A percentile compares a stretch with the other conserved stretches of the same genome.
phyloP scores from a whole-genome alignment of 92 coral and sea anemone genomes.

The Epizoanthus rinbou region DNA sequence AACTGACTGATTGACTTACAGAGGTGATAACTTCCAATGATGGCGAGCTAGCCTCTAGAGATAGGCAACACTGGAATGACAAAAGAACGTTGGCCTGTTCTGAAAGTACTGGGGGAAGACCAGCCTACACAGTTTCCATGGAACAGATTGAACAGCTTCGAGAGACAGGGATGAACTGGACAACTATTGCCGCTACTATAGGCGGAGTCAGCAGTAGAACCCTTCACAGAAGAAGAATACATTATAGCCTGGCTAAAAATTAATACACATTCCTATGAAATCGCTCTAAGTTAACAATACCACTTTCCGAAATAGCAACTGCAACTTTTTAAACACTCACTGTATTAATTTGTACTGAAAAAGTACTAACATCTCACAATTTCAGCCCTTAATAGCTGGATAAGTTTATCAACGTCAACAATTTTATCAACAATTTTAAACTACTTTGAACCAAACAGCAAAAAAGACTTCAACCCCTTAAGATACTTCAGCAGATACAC shows the following conservation, averaged over 20 bases:
- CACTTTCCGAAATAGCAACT: slow-evolving; percentile 3
- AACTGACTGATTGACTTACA: slow-evolving; percentile 33
- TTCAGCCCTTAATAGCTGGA: neutral
- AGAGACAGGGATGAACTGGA: slow-evolving; percentile 2
- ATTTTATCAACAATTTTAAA: slow-evolving; percentile 3
- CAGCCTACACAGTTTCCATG: neutral
- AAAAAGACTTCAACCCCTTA: slow-evolving; percentile 4
- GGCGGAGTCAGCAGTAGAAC: neutral
- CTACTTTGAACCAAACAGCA: slow-evolving; percentile 14
- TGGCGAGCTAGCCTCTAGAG: slow-evolving; percentile 34
- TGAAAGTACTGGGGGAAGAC: neutral
- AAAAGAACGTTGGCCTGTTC: slow-evolving; percentile 19
- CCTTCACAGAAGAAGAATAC: too few relatives aligned
- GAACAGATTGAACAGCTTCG: neutral
- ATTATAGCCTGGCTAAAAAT: too few relatives aligned
- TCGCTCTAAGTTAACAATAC: neutral
- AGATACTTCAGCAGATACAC: neutral
- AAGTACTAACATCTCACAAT: neutral
- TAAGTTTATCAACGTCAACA: neutral
- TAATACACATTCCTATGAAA: neutral
- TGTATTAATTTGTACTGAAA: neutral
- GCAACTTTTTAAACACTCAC: neutral
- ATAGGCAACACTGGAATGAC: slow-evolving; percentile 20
- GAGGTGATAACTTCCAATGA: slow-evolving; percentile 29
- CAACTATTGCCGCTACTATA: neutral